phyloP scores from a whole-genome alignment of 2,797 vertebrate species.

The Cacajao melanocephalus region DNA sequence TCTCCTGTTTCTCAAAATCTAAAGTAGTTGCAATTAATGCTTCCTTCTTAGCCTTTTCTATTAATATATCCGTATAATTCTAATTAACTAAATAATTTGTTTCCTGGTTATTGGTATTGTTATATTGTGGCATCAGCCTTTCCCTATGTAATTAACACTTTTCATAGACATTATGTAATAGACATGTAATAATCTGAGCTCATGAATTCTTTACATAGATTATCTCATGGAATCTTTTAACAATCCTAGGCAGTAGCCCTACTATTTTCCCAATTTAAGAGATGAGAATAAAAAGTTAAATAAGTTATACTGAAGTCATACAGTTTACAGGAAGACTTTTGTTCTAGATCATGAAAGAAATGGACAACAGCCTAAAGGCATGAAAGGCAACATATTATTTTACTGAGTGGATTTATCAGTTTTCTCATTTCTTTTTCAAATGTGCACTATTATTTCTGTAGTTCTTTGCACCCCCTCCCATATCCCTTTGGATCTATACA shows the following conservation, averaged over 20 bases:
- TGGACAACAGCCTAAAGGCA: background rate
- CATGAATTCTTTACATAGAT: background rate
- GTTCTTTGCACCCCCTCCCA: background rate
- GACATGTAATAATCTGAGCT: background rate
- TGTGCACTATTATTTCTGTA: background rate
- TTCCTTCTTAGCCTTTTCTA: background rate
- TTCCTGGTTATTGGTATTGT: background rate
- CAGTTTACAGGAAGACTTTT: background rate
- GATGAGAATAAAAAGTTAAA: background rate
- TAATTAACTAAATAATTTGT: background rate
- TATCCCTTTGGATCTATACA: background rate
- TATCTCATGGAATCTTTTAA: background rate
- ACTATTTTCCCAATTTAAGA: background rate
- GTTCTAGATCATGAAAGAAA: background rate
- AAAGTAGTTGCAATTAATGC: background rate
- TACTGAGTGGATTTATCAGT: background rate
- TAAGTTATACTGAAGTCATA: background rate
- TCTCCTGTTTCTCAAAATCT: background rate
- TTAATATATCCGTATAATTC: background rate
- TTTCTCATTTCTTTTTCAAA: conserved; percentile 6
- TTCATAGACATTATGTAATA: background rate
- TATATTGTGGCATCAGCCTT: background rate
- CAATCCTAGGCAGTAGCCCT: background rate
- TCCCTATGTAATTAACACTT: background rate
- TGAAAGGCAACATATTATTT: background rate